Evolutionary conservation across 2,888 invertebrate genomes (phyloP).

Genomic region (Tholera decimalis): DNA sequence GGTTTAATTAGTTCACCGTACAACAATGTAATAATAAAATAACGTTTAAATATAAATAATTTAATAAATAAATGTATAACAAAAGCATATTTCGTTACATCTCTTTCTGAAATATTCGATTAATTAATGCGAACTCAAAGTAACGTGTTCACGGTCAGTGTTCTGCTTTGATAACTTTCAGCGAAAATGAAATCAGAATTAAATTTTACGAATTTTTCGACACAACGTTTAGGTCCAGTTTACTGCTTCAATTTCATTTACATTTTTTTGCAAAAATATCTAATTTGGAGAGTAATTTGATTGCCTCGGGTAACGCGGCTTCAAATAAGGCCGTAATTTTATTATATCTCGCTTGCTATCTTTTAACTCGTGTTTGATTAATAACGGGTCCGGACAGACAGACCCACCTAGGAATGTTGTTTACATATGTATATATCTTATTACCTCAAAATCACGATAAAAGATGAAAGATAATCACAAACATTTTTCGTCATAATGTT

Average conservation of each 20-base stretch:
- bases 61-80: not conserved
- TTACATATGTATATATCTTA: not conserved
- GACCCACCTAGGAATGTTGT: too few relatives aligned
- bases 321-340: conserved; percentile 12
- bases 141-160: conserved; percentile 15
- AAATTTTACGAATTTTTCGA: conserved; percentile 43
- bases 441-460: not conserved
- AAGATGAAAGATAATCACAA: too few relatives aligned
- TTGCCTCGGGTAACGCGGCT: conserved; percentile 18
- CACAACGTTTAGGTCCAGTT: conserved; percentile 34
- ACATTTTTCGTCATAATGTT: too few relatives aligned
- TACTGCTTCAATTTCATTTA: conserved; percentile 36
- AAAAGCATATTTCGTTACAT: not conserved
- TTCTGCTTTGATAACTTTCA: conserved; percentile 21
- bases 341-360: conserved; percentile 15
- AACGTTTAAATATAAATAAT: not conserved
- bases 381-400: too few relatives aligned
- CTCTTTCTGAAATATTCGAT: conserved; percentile 21
- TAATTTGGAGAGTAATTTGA: conserved; percentile 48
- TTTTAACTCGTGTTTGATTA: conserved; percentile 23
- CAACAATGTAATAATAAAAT: too few relatives aligned
- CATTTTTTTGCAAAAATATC: conserved; percentile 43
- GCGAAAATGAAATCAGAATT: conserved; percentile 46
- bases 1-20: too few relatives aligned
- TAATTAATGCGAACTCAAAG: conserved; percentile 21